Evolutionary conservation across 2,888 invertebrate genomes (phyloP).

Genomic region (Onchidella celtica): DNA sequence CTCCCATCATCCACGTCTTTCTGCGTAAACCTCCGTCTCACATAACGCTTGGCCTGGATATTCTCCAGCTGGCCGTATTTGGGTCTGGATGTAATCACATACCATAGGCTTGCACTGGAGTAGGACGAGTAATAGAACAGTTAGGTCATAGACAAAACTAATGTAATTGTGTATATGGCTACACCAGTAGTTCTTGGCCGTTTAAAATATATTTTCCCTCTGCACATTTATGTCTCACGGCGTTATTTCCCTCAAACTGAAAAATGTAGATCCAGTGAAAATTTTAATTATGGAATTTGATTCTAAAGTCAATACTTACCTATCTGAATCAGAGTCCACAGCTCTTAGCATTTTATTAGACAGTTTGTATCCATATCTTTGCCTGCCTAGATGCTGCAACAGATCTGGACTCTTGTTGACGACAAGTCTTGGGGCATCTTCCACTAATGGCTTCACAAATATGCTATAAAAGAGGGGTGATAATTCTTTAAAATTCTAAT

Average conservation of each 20-base stretch:
- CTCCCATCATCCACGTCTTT: constrained; percentile 76
- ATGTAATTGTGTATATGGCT: no score
- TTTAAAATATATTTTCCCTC: no score
- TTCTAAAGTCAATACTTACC: no score
- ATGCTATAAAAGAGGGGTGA: constrained; percentile 60
- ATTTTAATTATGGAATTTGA: no score
- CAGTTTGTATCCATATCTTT: constrained; percentile 53
- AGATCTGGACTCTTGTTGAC: constrained; percentile 68
- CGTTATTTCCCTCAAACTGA: no score
- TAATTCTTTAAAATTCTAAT: neutral
- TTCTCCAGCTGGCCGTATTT: constrained; percentile 76
- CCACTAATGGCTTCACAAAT: constrained; percentile 73
- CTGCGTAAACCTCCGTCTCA: constrained; percentile 76
- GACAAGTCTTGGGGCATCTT: constrained; percentile 74
- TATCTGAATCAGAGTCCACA: constrained; percentile 71
- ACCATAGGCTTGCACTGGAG: constrained; percentile 66
- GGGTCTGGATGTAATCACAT: constrained; percentile 71
- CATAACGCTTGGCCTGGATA: constrained; percentile 70
- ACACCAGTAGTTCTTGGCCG: no score
- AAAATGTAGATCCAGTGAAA: no score
- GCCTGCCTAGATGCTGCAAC: constrained; percentile 69
- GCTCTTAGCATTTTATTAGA: constrained; percentile 61
- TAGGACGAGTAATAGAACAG: neutral
- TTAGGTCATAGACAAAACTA: no score
- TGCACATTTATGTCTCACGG: no score